Evolutionary conservation across 1,140 invertebrate genomes (phyloP), one percentile per base, ranked within the genome.

Genomic region (Cydia pomonella): DNA sequence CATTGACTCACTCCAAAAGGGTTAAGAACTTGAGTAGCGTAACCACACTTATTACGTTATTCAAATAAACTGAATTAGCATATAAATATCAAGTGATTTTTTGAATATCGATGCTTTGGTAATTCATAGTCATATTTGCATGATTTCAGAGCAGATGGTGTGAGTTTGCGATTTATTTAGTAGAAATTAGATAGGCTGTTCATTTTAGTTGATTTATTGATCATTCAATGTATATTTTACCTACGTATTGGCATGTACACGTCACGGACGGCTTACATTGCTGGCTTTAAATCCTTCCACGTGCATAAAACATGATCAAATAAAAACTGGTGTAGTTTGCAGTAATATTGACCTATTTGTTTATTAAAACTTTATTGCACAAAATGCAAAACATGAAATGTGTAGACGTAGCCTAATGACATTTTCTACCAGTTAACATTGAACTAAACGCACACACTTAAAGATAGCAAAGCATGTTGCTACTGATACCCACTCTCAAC

Each of bases 41-140:
- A 53, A 53, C 16, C 6, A 53, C 21, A 59, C 21, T 59, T 59
- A 69, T n/a, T 29, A 27, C 25, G 2, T 69, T 69, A 27, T 69
- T 69, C 16, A 59, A 23, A 21, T 59, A n/a, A 53, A 80, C 38
- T 25, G 27, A 75, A 91, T 92, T 92, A 82, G 77, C 90, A 92
- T 92, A 90, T 90, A 92, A 90, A 90, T 90, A 90, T 87, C 84
- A 81, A 88, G 84, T 86, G 88, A 88, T 91, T 87, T 44, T 76
- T 78, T 75, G 86, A 88, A 86, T 87, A 91, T 91, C 83, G 84
- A 84, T 82, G 77, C 78, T 80, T 78, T 77, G 82, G 83, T 82
- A 82, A 86, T 86, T 87, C 85, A 87, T 82, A 77, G 77, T 47
- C 6, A 59, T 29, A 86, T 87, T 85, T 79, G 79, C 83, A 85